phyloP scores from a whole-genome alignment of 2,113 vertebrate species.

The Notothenia coriiceps region DNA sequence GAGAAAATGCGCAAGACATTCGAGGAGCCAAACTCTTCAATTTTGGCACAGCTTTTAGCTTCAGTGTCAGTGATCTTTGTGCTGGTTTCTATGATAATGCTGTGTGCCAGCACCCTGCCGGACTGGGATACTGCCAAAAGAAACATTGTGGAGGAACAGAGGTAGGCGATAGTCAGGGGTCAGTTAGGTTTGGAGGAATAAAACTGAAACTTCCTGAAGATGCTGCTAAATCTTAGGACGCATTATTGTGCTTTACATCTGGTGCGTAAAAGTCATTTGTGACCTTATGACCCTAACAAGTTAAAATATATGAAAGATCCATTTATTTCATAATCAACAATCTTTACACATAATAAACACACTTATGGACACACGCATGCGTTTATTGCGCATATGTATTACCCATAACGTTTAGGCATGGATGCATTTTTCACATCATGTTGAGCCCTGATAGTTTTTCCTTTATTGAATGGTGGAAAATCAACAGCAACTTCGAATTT shows the following conservation, averaged over 20 bases:
- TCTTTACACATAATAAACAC: slow-evolving; percentile 5
- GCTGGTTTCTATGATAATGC: slow-evolving; percentile 96
- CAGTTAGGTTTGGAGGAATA: slow-evolving; percentile 12
- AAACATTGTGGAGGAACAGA: slow-evolving; percentile 94
- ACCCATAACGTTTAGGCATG: slow-evolving; percentile 3
- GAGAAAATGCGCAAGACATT: slow-evolving; percentile 94
- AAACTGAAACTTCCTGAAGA: not conserved
- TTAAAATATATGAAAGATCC: not conserved
- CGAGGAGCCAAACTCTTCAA: slow-evolving; percentile 96
- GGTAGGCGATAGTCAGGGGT: slow-evolving; percentile 81
- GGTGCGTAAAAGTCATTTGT: slow-evolving; percentile 51
- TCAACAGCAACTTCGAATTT: not conserved
- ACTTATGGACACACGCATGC: not conserved
- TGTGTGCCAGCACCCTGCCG: slow-evolving; percentile 97
- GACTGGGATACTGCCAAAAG: slow-evolving; percentile 97
- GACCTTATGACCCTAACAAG: not conserved
- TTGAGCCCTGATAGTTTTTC: not conserved
- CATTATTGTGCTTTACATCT: not conserved
- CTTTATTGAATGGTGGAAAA: not conserved
- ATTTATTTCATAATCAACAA: not conserved
- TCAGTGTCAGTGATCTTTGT: slow-evolving; percentile 96
- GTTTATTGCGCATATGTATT: slow-evolving; percentile 17
- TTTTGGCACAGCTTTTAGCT: slow-evolving; percentile 94
- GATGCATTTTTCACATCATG: not conserved
- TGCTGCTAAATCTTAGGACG: slow-evolving; percentile 3